Base-by-base conservation (phyloP, 2,797 vertebrate species). In the Rhodeus uyekii region DNA sequence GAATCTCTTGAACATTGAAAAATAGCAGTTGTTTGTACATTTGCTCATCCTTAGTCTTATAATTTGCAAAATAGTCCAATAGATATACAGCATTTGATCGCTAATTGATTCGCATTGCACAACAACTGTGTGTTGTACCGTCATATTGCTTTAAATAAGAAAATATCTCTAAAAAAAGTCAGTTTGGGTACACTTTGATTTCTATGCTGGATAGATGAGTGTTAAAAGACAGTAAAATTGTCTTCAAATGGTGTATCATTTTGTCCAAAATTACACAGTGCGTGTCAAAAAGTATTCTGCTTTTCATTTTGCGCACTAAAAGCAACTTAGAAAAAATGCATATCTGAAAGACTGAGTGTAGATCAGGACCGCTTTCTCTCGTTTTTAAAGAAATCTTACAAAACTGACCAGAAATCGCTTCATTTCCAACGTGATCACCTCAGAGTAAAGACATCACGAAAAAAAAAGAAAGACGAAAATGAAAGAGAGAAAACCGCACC, bases 41-140 rank as follows among this genome's bases (percentile, higher is more conserved):
- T 77, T 83, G 83, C 76, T 86, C 85, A 67, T 89, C 76, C 80
- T 87, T 88, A 94, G 93, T 93, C 92, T 80, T 80, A 89, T 91
- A 96, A 69, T 95, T 95, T 95, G 95, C 94, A 96, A 95, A 96
- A 96, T 94, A 94, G 92, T 93, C 93, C 94, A 95, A 95, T 94
- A 96, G 95, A 96, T 96, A 96, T 96, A 96, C 94, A 95, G 95
- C 93, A 93, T 96, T 95, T 95, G 93, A 95, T 95, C 93, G 95
- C 93, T 94, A 95, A 96, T 95, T 93, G 92, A 95, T 95, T 96
- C 92, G 93, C 91, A 93, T 91, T 92, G 95, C 96, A 95, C 94
- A 95, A 95, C 95, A 91, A 91, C 90, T 89, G 92, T 84, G 91
- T 92, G 94, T 93, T 90, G 94, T 94, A 95, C 95, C 91, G 94